Evolutionary conservation across 2,797 vertebrate species (phyloP), one percentile per base, ranked within the genome.

Genomic region (Streptopelia turtur): DNA sequence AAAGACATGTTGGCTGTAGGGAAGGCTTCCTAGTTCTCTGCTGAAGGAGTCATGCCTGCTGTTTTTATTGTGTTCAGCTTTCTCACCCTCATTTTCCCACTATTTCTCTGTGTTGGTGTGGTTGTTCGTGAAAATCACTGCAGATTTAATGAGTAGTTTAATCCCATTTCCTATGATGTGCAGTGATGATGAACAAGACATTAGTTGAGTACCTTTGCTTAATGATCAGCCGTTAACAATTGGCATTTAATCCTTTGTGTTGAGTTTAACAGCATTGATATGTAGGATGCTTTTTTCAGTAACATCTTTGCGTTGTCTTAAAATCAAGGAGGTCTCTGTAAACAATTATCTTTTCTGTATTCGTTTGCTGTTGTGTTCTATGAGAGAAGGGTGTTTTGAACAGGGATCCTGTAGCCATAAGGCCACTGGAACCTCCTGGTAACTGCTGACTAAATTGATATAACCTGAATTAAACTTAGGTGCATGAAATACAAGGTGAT

Each of bases 1-100:
- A 27, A 75, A 69, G 12, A 31, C 2, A 3, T 12, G 16, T 21
- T 0, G 1, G 5, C 0, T 60, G 14, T 27, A 15, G 23, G 56
- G 59, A 9, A 31, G 3, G 4, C 64, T 81, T 93, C 41, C 22
- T 68, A 0, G 10, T 83, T 90, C n/a, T 53, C n/a, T 35, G 0
- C 10, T 60, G 8, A 24, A 5, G 21, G n/a, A 66, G 25, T 30
- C 21, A 71, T 75, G 25, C 21, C 13, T 7, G 2, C 17, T 82
- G 10, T 53, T 56, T 16, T 3, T 31, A 7, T 43, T 45, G 16
- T 45, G 16, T 25, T 76, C 33, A 18, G 61, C 27, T 33, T 86
- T 87, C 69, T 31, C 45, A 49, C 0, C 0, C 28, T 52, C 5
- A 12, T 45, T 49, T 79, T 87, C 17, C 59, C 21, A 61, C 25